These are phyloP conservation scores for Emys orbicularis DNA, from an alignment of 2,797 vertebrate species.

Conservation along the genomic window DNA sequence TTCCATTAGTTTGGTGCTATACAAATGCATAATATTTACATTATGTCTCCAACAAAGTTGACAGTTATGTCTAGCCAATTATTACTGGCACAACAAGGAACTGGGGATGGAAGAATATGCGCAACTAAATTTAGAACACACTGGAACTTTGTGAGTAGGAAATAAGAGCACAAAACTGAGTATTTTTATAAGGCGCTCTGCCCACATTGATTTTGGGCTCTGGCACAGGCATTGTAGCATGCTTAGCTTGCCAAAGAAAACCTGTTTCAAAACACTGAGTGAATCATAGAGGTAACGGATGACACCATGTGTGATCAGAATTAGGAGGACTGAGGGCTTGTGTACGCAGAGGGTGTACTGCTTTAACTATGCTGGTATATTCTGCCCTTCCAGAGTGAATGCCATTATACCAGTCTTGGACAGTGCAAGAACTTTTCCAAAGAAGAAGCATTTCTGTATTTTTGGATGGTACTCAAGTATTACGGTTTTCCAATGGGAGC, in stretches of 20 bases:
- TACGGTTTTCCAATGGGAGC: too few relatives aligned
- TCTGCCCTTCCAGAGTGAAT: neutral
- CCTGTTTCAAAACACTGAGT: rapidly evolving
- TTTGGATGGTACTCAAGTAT: too few relatives aligned
- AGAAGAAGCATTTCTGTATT: too few relatives aligned
- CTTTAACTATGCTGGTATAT: neutral
- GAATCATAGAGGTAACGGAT: neutral
- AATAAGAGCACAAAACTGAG: neutral
- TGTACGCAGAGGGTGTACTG: rapidly evolving
- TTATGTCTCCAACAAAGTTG: slow-evolving; percentile 48
- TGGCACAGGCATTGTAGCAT: neutral
- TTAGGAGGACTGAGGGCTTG: neutral
- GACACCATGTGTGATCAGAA: neutral
- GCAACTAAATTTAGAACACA: neutral
- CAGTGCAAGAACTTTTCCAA: too few relatives aligned
- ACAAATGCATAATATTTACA: slow-evolving; percentile 57
- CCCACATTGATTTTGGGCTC: neutral
- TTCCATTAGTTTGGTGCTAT: slow-evolving; percentile 10
- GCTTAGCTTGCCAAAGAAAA: neutral
- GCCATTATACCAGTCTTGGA: rapidly evolving
- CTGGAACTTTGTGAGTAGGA: neutral
- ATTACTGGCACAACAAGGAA: slow-evolving; percentile 27
- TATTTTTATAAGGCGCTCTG: neutral
- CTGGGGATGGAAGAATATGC: neutral
- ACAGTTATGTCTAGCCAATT: slow-evolving; percentile 43